Conservation (phyloP, 2,797 vertebrate species). For the Hemibagrus guttatus region DNA sequence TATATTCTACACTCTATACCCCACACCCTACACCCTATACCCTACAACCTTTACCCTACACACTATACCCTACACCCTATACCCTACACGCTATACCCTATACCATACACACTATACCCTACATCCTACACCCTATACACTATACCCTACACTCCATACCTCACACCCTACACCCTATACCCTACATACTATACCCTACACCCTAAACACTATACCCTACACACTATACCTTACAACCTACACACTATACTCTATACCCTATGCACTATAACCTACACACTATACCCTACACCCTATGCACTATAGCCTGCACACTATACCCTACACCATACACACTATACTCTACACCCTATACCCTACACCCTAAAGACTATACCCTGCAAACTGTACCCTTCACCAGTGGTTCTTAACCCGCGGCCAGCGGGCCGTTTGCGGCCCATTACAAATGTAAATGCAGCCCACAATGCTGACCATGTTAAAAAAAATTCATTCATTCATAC, state of each 20-base stretch:
- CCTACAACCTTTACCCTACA: not conserved
- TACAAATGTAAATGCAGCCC: no score
- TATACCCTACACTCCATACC: not conserved
- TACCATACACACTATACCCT: not conserved
- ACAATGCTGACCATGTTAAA: no score
- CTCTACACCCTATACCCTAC: not conserved
- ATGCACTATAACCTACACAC: no score
- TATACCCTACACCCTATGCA: not conserved
- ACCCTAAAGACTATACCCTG: no score
- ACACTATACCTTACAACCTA: not conserved
- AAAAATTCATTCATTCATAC: no score
- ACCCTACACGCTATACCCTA: not conserved
- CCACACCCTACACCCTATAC: not conserved
- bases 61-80: no score
- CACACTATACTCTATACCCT: not conserved
- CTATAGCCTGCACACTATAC: not conserved
- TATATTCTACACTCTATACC: not conserved
- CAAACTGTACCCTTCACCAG: no score
- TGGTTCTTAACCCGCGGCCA: no score
- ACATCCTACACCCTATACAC: not conserved
- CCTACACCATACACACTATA: not conserved
- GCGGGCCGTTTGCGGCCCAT: no score
- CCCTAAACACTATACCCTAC: not conserved
- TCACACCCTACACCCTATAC: not conserved
- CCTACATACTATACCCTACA: not conserved